Percentiles rank a stretch among this genome's conserved stretches.
Evolutionary conservation across 2,113 vertebrate species (phyloP).

Genomic region (Corapipo altera): DNA sequence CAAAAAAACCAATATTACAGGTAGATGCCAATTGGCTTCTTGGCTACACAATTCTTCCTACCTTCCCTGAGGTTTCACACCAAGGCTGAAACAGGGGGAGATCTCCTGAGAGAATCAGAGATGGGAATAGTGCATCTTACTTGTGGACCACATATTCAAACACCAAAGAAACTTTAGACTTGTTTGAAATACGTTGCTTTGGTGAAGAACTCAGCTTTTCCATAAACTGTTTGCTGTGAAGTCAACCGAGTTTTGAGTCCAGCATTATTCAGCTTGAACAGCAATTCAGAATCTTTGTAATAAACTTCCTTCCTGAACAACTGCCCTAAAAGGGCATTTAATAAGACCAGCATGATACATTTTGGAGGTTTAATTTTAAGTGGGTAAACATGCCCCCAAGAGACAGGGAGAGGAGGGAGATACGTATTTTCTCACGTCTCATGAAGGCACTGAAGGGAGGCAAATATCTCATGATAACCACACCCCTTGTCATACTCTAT

Average conservation of each 20-base stretch:
- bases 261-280: not conserved
- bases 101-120: not conserved
- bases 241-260: not conserved
- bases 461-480: constrained; percentile 68
- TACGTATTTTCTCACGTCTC: constrained; percentile 51
- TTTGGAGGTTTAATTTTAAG: not conserved
- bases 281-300: not conserved
- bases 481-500: constrained; percentile 72
- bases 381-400: constrained; percentile 39
- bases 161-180: not conserved
- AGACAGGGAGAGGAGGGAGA: constrained; percentile 4
- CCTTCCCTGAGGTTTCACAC: not conserved
- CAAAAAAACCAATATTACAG: not conserved
- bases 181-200: not conserved
- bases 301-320: constrained; percentile 38
- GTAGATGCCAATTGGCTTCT: not conserved
- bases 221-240: not conserved
- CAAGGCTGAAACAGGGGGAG: not conserved
- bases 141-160: not conserved
- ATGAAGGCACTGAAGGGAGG: constrained; percentile 52
- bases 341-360: constrained; percentile 1
- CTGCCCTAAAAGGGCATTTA: not conserved
- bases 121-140: not conserved
- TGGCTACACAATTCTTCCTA: not conserved
- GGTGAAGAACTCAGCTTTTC: not conserved